Percentiles rank a stretch among this genome's conserved stretches.
Conservation (phyloP, 2,113 vertebrate genomes). For the Cryptoleucopteryx plumbea region DNA sequence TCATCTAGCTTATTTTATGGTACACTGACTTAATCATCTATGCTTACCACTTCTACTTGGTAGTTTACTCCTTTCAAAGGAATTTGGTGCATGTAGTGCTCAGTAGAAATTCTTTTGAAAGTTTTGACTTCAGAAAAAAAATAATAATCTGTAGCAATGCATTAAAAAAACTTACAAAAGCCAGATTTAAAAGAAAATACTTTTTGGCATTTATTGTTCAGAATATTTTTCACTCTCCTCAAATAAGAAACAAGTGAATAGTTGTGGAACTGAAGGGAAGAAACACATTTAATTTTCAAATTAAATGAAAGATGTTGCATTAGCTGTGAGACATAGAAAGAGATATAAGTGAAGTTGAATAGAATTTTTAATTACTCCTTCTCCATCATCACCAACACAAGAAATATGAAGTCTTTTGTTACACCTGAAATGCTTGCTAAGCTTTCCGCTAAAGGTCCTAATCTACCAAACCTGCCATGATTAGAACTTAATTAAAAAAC, state of each 20-base stretch:
- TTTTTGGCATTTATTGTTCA: slow-evolving; percentile 42
- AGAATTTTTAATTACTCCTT: not conserved
- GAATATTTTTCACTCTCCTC: slow-evolving; percentile 36
- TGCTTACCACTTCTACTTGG: not conserved
- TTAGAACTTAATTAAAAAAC: not conserved
- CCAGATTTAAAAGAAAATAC: slow-evolving; percentile 17
- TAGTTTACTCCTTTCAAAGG: not conserved
- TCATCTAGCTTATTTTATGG: not conserved
- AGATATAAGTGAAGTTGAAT: slow-evolving; percentile 13
- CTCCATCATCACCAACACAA: not conserved
- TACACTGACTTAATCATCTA: not conserved
- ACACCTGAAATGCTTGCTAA: not conserved
- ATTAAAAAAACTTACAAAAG: not conserved
- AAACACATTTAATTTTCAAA: slow-evolving; percentile 49
- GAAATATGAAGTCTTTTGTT: not conserved
- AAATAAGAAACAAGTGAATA: slow-evolving; percentile 21
- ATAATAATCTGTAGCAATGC: not conserved
- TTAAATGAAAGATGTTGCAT: slow-evolving; percentile 35
- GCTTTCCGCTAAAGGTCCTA: not conserved
- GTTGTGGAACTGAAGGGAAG: slow-evolving; percentile 12
- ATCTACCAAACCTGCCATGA: not conserved
- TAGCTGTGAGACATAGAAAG: slow-evolving; percentile 22
- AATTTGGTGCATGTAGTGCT: not conserved
- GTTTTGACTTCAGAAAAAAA: not conserved
- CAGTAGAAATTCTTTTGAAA: not conserved